Base-by-base conservation (phyloP, 92 coral and sea anemone species). In the Epizoanthus illoricatus region DNA sequence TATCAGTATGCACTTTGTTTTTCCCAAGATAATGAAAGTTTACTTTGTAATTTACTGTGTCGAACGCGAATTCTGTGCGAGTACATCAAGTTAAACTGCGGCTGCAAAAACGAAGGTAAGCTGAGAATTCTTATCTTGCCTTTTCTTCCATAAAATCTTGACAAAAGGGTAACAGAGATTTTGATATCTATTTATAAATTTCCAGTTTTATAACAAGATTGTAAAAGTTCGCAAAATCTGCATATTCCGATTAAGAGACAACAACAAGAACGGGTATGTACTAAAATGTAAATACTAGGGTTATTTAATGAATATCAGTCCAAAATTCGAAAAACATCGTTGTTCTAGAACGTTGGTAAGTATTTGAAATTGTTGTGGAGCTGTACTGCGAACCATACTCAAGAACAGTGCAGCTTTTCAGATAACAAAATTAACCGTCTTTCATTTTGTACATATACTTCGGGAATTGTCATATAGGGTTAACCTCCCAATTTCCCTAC, bases 1-100 rank as follows among this genome's bases (percentile, higher is more conserved):
- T 15, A 8, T 39, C 63, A 3, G 2, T 71, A 4, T 40, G 7
- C 33, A 21, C 33, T 42, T 18, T 61, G 10, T 54, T 55, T 61
- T 84, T 49, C 64, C 58, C 21, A 63, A 93, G 97, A 93, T 71
- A 85, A 93, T 75, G 90, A 90, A 65, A 90, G 88, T 41, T 60
- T 85, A 63, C 86, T 93, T 2, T 93, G 89, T 70, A 93, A 93
- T 71, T 17, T 85, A 69, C 86, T 91, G 57, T 93, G 97, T 67
- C 94, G 92, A 11, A 75, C 90, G 39, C 69, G 89, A 33, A 73
- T 88, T 45, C 79, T 93, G 73, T 93, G 90, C 84, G 89, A 93
- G 74, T 88, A 88, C 83, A 90, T 93, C 84, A 93, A 88, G 80
- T 67, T 71, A 24, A 82, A 93, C 65, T 93, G 97, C 69, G 85